Percentiles rank a stretch among this genome's conserved stretches.
Evolutionary conservation across 2,113 vertebrate genomes (phyloP).

Genomic region (Stegostoma tigrinum): DNA sequence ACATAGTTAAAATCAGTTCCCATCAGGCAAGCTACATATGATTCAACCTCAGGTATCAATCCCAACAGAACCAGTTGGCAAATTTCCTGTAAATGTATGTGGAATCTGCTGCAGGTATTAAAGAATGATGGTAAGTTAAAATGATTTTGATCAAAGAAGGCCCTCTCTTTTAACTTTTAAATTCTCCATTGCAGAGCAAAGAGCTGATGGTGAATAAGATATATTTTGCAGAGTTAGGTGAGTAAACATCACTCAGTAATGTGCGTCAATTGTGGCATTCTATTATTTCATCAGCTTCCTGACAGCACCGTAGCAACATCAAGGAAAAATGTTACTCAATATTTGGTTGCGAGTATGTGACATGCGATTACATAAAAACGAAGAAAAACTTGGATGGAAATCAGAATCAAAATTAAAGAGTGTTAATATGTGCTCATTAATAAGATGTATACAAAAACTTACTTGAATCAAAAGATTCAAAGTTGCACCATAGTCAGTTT

Average conservation of each 20-base stretch:
- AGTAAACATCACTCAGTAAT: constrained; percentile 24
- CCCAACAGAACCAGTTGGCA: neutral
- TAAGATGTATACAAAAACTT: constrained; percentile 6
- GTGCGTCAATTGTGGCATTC: constrained; percentile 20
- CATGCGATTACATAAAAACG: constrained; percentile 7
- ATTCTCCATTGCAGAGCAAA: constrained; percentile 28
- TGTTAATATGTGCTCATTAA: neutral
- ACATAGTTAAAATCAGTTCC: too few relatives aligned
- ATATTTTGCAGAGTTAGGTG: constrained; percentile 2
- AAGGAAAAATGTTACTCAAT: constrained; percentile 25
- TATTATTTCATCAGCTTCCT: neutral
- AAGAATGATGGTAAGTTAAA: constrained; percentile 22
- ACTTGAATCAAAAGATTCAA: neutral
- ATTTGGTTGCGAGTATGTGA: constrained; percentile 14
- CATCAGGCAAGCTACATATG: neutral
- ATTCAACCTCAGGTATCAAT: neutral
- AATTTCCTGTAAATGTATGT: neutral
- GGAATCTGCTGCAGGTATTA: neutral
- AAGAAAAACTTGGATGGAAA: neutral
- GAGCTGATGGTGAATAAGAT: constrained; percentile 1
- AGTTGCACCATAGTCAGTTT: neutral
- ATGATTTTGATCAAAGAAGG: constrained; percentile 14
- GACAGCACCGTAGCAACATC: constrained; percentile 22
- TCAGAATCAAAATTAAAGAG: neutral
- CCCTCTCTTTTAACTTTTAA: constrained; percentile 26